A percentile compares a stretch with the other conserved stretches of the same genome.
Evolutionary conservation across 1,140 invertebrate species (phyloP).

Genomic region (Maconellicoccus hirsutus): DNA sequence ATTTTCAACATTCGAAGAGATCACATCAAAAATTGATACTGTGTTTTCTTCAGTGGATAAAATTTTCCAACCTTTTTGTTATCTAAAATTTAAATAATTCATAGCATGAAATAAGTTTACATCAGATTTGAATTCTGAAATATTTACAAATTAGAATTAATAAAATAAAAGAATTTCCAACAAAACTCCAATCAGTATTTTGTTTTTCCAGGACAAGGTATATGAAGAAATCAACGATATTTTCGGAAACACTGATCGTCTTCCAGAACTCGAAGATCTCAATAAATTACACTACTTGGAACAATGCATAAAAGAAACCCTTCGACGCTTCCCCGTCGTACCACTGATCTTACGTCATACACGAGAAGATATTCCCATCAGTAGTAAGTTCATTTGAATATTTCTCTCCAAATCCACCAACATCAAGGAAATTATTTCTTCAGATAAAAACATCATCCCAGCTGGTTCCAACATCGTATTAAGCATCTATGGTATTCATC

Average conservation of each 20-base stretch:
- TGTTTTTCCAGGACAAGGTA: slow-evolving; percentile 34
- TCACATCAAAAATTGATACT: no score
- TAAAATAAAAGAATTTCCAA: no score
- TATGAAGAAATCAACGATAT: slow-evolving; percentile 38
- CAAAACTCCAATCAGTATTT: no score
- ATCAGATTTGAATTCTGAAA: no score
- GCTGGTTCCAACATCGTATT: slow-evolving; percentile 13
- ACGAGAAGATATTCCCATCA: slow-evolving; percentile 39
- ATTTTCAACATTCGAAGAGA: no score
- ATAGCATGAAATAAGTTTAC: no score
- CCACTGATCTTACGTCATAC: slow-evolving; percentile 44
- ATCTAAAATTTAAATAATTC: no score
- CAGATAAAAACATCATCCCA: slow-evolving; percentile 10
- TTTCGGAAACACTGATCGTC: slow-evolving; percentile 37
- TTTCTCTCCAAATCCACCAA: background rate
- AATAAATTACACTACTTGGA: slow-evolving; percentile 33
- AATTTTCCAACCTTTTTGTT: no score
- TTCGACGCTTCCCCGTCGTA: slow-evolving; percentile 40
- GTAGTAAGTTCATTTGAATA: slow-evolving; percentile 34
- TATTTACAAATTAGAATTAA: no score
- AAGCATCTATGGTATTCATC: slow-evolving; percentile 35
- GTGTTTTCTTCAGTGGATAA: no score
- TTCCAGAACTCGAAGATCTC: slow-evolving; percentile 42
- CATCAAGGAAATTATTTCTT: background rate
- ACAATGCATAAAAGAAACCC: slow-evolving; percentile 27